These are phyloP conservation scores for Lissocephala sabroskyi DNA, from an alignment of 2,888 invertebrate species.

Conservation along the genomic window DNA sequence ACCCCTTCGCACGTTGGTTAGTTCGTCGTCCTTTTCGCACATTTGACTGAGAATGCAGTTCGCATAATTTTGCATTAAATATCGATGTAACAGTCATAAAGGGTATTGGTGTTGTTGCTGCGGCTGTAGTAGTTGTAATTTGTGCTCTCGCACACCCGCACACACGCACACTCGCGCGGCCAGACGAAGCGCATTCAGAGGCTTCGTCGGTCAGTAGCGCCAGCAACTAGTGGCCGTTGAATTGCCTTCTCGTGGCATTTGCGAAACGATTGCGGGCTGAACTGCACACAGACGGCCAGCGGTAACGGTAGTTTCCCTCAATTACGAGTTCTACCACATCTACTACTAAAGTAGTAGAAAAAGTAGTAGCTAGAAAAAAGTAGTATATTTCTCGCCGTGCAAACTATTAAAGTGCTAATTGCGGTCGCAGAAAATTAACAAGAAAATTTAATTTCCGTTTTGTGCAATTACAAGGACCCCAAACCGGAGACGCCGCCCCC, in stretches of 20 bases:
- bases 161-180: conserved; percentile 2
- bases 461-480: too few species aligned
- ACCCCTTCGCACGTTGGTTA: conserved; percentile 10
- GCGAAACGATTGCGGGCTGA: background rate
- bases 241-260: background rate
- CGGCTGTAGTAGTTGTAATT: conserved; percentile 33
- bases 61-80: conserved; percentile 29
- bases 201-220: conserved; percentile 11
- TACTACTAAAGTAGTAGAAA: too few species aligned
- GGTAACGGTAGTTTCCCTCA: too few species aligned
- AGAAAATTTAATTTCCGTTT: too few species aligned
- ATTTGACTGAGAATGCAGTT: conserved; percentile 16
- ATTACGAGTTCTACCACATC: too few species aligned
- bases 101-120: conserved; percentile 16
- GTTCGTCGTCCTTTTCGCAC: conserved; percentile 34
- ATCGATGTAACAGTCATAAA: conserved; percentile 7
- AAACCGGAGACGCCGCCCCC: too few species aligned
- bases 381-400: too few species aligned
- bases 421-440: too few species aligned
- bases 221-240: conserved; percentile 11
- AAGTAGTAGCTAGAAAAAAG: too few species aligned
- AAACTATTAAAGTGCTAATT: too few species aligned
- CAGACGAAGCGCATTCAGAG: conserved; percentile 11
- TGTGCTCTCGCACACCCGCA: conserved; percentile 10
- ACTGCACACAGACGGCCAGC: too few species aligned